Evolutionary conservation across 2,113 vertebrate species (phyloP).

Genomic region (Osmerus eperlanus): DNA sequence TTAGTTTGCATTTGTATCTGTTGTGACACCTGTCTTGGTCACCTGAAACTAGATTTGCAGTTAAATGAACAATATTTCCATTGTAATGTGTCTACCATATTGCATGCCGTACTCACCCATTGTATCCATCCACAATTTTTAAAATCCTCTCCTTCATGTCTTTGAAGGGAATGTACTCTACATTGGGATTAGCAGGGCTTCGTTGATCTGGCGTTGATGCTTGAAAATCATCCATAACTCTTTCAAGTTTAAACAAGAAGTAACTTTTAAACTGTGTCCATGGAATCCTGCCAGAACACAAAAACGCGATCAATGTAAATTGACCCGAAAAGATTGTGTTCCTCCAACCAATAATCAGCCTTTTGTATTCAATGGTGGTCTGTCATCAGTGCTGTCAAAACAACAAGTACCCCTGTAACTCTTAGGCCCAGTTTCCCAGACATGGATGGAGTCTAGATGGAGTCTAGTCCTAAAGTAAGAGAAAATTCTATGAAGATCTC

Average conservation of each 20-base stretch:
- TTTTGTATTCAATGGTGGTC: no score
- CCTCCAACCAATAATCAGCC: neutral
- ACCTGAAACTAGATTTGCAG: neutral
- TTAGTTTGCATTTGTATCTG: no score
- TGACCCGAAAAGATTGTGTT: neutral
- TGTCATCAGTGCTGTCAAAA: no score
- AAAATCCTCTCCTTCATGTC: constrained; percentile 95
- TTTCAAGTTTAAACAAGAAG: constrained; percentile 96
- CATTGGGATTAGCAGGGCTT: constrained; percentile 86
- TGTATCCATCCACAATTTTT: constrained; percentile 95
- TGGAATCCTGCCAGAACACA: constrained; percentile 78
- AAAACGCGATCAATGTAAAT: neutral
- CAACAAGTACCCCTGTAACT: neutral
- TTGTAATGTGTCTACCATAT: no score
- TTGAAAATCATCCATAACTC: constrained; percentile 95
- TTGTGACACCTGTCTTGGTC: no score
- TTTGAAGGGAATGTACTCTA: constrained; percentile 93
- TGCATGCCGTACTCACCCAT: constrained; percentile 78
- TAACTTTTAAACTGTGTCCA: constrained; percentile 97
- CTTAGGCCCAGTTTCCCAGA: neutral
- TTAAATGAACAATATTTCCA: neutral
- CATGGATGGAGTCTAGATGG: neutral
- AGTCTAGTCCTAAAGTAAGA: no score
- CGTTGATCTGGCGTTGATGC: constrained; percentile 86
- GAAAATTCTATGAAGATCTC: no score